Conservation (phyloP, 2,113 vertebrate genomes). For the Trichomycterus rosablanca region DNA sequence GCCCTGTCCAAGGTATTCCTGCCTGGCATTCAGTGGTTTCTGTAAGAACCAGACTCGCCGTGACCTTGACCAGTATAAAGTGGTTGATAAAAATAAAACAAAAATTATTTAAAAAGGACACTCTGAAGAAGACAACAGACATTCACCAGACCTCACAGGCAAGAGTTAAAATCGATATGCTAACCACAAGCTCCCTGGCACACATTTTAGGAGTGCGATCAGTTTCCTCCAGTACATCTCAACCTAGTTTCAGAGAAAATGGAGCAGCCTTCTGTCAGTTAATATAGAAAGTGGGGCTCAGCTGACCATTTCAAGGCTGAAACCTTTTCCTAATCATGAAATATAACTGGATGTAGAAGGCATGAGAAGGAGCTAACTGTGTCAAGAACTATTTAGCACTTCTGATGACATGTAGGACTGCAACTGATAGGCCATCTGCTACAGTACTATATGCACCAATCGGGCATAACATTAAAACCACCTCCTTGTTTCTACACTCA, state of each 20-base stretch:
- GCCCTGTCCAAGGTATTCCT: no score
- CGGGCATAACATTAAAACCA: no score
- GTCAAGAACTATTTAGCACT: background rate
- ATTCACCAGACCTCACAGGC: slow-evolving; percentile 21
- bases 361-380: slow-evolving; percentile 4
- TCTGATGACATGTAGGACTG: background rate
- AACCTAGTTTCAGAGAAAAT: slow-evolving; percentile 53
- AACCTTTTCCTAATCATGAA: slow-evolving; percentile 25
- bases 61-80: no score
- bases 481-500: no score
- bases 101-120: no score
- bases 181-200: slow-evolving; percentile 30
- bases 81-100: no score
- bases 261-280: slow-evolving; percentile 44
- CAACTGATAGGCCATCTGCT: background rate
- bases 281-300: slow-evolving; percentile 42
- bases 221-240: slow-evolving; percentile 49
- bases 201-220: slow-evolving; percentile 41
- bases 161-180: slow-evolving; percentile 34
- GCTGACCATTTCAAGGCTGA: slow-evolving; percentile 28
- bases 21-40: no score
- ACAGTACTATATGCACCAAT: no score
- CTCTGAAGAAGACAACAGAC: no score
- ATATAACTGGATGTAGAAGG: slow-evolving; percentile 4
- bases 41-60: no score